Evolutionary conservation across 2,888 invertebrate genomes (phyloP), one percentile per base, ranked within the genome.

Genomic region (Matsumyia berberina): DNA sequence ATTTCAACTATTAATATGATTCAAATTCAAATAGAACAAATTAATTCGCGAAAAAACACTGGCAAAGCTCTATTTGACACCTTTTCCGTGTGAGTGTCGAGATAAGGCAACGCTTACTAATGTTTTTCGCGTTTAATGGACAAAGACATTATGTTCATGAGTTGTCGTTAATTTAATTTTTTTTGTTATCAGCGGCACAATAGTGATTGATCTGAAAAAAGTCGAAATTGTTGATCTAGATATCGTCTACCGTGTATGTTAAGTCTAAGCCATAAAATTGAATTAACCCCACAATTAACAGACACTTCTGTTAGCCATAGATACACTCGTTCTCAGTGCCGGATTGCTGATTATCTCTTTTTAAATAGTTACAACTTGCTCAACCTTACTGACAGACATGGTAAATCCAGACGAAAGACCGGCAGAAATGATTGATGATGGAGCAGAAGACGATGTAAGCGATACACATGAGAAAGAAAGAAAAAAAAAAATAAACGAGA

Each of bases 1-100:
- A 42, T 33, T 33, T 19, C 12, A 44, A 55, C 55, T 44, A 69
- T 24, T 44, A 9, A 42, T 60, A 31, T 51, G 72, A 51, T 12
- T 51, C 24, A 31, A 60, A 37, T 67, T 24, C 62, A 55, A 57
- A n/a, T n/a, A n/a, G n/a, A n/a, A n/a, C n/a, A 46, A 69, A 64
- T 42, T 42, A 70, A 57, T 64, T 49, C 62, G 35, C 7, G 29
- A 44, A 44, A 29, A 12, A 57, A 64, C 37, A 57, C 19, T 7
- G 37, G 19, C 42, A 33, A 76, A 81, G 81, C 76, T 51, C 31
- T 60, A 66, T 70, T 76, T 70, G 77, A 82, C 81, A 81, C 58
- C 69, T 81, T 76, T 55, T 42, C 42, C 37, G 8, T 49, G 37
- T 15, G 39, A 64, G 39, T 42, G 24, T 11, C 31, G 2, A 57